Base-by-base conservation (phyloP, 2,888 invertebrate genomes). In the Orthonevra nobilis region DNA sequence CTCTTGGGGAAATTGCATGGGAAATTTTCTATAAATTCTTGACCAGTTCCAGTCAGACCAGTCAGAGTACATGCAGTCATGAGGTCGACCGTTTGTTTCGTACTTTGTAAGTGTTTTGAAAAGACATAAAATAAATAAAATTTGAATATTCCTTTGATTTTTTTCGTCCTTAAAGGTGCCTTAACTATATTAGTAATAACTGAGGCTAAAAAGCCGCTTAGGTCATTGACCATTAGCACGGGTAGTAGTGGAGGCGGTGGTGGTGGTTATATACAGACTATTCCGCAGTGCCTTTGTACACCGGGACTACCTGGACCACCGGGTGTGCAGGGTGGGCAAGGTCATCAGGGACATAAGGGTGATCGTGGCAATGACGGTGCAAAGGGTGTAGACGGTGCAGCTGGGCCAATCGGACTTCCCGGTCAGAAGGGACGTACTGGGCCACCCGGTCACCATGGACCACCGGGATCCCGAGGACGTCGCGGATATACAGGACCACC, bases 341-440 rank as follows among this genome's bases (percentile, higher is more conserved):
- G 75, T 4, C n/a, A 1, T 2, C 42, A 9, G 6, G 75, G 75
- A 2, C 3, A 9, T 3, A 63, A 63, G 7, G 75, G 75, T 23
- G 69, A 69, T 26, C 10, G 5, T 1, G 75, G 75, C 4, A 19
- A 63, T 26, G 14, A 15, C 12, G 75, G 75, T 4, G 28, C 6
- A 0, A 56, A 30, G n/a, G 75, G 75, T 30, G 15, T 28, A 3
- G 58, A 63, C 14, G 75, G 75, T 10, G 20, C 63, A 9, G n/a
- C 14, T 0, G 75, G 75, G 0, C 69, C 48, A 6, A 20, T 50
- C 23, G 75, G 75, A 10, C 1, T 15, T n/a, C 7, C 52, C 0
- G 79, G 81, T 2, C 30, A 54, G 6, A 19, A 12, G 6, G 82
- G 81, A 14, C 28, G 40, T 5, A n/a, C 36, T 9, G 81, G 82